Percentiles rank a stretch among this genome's conserved stretches.
phyloP scores from a whole-genome alignment of 2,797 vertebrate genomes.

The Sparidentex hasta region DNA sequence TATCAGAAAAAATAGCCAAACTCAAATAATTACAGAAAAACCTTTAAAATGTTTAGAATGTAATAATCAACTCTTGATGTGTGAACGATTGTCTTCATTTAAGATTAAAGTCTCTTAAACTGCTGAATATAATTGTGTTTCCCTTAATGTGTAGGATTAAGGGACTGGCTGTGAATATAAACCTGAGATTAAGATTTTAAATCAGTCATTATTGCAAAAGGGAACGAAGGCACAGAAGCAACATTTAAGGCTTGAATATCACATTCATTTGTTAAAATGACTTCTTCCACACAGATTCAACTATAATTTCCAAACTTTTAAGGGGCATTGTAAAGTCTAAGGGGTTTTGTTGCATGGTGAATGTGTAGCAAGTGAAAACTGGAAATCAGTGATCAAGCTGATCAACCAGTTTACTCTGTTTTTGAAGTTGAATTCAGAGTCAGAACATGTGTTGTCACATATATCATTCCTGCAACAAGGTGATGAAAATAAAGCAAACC shows the following conservation, averaged over 20 bases:
- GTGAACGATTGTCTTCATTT: neutral
- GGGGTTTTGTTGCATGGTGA: neutral
- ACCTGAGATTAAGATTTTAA: neutral
- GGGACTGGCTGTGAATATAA: neutral
- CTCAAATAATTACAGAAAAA: neutral
- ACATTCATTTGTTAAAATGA: neutral
- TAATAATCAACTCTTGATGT: neutral
- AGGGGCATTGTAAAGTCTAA: no score
- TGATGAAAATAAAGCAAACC: conserved; percentile 27
- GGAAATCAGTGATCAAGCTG: neutral
- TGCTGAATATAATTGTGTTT: neutral
- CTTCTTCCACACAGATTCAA: neutral
- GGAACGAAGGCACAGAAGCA: neutral
- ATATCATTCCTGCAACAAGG: conserved; percentile 34
- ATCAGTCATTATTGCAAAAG: neutral
- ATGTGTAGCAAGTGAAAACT: neutral
- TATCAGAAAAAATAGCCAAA: neutral
- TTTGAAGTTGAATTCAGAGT: neutral
- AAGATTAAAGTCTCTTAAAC: neutral
- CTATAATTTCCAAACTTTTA: neutral
- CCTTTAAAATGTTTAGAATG: neutral
- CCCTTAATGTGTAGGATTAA: neutral
- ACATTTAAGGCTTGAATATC: neutral
- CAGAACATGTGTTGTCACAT: neutral
- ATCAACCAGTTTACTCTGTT: neutral